These are phyloP conservation scores for Ovis canadensis DNA, from an alignment of 2,113 vertebrate genomes.

Conservation along the genomic window DNA sequence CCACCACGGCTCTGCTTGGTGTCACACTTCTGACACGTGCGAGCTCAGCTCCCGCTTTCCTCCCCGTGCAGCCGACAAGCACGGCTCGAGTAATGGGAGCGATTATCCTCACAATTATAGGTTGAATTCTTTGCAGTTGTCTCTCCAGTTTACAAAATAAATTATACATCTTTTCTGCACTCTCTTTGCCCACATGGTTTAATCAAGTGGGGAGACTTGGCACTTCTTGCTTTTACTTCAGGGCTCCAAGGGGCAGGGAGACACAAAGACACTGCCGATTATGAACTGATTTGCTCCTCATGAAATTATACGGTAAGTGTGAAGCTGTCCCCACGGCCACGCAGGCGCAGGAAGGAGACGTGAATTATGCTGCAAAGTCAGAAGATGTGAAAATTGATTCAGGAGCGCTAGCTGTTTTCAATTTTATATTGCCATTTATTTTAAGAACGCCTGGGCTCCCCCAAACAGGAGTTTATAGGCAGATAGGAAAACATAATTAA, in stretches of 20 bases:
- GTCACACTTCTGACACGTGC: slow-evolving; percentile 59
- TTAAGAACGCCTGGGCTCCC: slow-evolving; percentile 69
- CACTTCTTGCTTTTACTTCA: slow-evolving; percentile 33
- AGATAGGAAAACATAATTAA: slow-evolving; percentile 78
- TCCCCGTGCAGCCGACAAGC: slow-evolving; percentile 36
- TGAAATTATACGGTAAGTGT: slow-evolving; percentile 58
- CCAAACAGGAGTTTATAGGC: slow-evolving; percentile 72
- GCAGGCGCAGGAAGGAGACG: slow-evolving; percentile 56
- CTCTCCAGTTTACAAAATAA: slow-evolving; percentile 55
- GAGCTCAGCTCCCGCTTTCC: slow-evolving; percentile 39
- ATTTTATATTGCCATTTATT: slow-evolving; percentile 69
- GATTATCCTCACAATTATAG: slow-evolving; percentile 61
- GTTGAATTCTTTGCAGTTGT: slow-evolving; percentile 59
- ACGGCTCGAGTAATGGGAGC: slow-evolving; percentile 45
- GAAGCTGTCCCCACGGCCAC: slow-evolving; percentile 46
- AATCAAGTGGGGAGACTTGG: slow-evolving; percentile 13
- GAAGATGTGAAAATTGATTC: slow-evolving; percentile 80
- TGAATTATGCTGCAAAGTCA: slow-evolving; percentile 69
- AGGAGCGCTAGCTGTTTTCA: slow-evolving; percentile 77
- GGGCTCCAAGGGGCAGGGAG: slow-evolving; percentile 37
- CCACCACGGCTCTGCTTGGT: neutral
- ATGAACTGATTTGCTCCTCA: slow-evolving; percentile 52
- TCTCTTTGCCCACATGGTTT: slow-evolving; percentile 19
- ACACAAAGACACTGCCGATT: slow-evolving; percentile 50
- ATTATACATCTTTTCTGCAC: slow-evolving; percentile 40